Evolutionary conservation across 2,888 invertebrate species (phyloP), one percentile per base, ranked within the genome.

Genomic region (Onchidella celtica): DNA sequence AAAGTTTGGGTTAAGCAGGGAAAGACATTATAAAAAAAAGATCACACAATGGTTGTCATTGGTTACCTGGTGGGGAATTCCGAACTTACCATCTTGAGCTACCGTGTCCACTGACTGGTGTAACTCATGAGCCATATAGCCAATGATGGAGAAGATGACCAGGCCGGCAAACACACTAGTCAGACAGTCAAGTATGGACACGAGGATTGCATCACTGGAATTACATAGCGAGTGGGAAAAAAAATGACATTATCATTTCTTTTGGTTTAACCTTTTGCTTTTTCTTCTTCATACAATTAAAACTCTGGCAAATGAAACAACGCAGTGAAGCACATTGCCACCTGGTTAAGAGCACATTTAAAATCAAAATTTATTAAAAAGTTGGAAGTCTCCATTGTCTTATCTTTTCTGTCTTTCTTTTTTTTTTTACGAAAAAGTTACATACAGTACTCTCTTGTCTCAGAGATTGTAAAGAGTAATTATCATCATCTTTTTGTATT

Each of bases 121-220:
- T 65, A 92, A 84, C 68, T 90, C 89, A 32, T 89, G 78, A 1
- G 92, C 92, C 89, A 92, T 91, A 85, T 91, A 92, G 11, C 92
- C 92, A 81, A 92, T 90, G 82, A 92, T 91, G 68, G 89, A 87
- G 85, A 92, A 92, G 76, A 92, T 92, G 63, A 92, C 92, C 38
- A 92, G 87, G 6, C 92, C 92, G 70, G 92, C 92, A 87, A 92
- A 92, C 65, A 92, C 89, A 81, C 91, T 91, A 34, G 92, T 92
- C 69, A 91, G 81, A 72, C 89, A 90, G 86, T 92, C 92, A 84
- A 90, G 87, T 4, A 92, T 76, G 4, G 91, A 90, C 40, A 92
- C 91, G 24, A 92, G 80, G 3, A 92, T 65, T 11, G 92, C 88
- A 86, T 92, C 92, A 79, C 92, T 92, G 79, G n/a, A 87, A 75